phyloP scores from a whole-genome alignment of 2,888 invertebrate genomes.

The Auanema sp. region DNA sequence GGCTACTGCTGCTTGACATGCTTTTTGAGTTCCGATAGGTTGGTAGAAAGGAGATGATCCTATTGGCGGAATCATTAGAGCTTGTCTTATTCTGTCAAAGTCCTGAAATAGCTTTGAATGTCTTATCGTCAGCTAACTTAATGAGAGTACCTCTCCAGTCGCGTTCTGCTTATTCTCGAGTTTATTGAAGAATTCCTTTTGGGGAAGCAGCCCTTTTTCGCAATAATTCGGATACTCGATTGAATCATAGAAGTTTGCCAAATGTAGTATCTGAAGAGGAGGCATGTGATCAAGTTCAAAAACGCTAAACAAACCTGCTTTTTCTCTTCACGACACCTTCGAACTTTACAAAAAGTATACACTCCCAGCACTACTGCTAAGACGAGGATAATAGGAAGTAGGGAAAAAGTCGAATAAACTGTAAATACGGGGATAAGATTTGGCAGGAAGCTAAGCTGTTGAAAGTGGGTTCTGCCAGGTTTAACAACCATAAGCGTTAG shows the following conservation, averaged over 20 bases:
- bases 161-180: background rate
- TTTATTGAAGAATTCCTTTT: background rate
- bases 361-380: slow-evolving; percentile 17
- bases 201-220: background rate
- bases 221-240: background rate
- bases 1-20: slow-evolving; percentile 10
- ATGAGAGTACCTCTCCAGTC: background rate
- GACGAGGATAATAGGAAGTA: slow-evolving; percentile 43
- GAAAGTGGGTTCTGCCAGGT: too few relatives aligned
- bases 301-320: background rate
- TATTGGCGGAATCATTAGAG: slow-evolving; percentile 31
- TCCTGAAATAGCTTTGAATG: slow-evolving; percentile 7
- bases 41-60: slow-evolving; percentile 38
- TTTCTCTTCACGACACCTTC: background rate
- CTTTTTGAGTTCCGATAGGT: slow-evolving; percentile 18
- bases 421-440: slow-evolving; percentile 13
- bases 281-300: background rate
- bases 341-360: background rate
- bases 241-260: background rate
- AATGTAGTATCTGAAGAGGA: too few relatives aligned
- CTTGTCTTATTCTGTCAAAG: slow-evolving; percentile 32
- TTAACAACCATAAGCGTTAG: too few relatives aligned
- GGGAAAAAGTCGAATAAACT: slow-evolving; percentile 45
- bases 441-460: too few relatives aligned
- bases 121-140: background rate